A percentile compares a stretch with the other conserved stretches of the same genome.
Conservation (phyloP, 2,113 vertebrate species). For the Spilogale gracilis region DNA sequence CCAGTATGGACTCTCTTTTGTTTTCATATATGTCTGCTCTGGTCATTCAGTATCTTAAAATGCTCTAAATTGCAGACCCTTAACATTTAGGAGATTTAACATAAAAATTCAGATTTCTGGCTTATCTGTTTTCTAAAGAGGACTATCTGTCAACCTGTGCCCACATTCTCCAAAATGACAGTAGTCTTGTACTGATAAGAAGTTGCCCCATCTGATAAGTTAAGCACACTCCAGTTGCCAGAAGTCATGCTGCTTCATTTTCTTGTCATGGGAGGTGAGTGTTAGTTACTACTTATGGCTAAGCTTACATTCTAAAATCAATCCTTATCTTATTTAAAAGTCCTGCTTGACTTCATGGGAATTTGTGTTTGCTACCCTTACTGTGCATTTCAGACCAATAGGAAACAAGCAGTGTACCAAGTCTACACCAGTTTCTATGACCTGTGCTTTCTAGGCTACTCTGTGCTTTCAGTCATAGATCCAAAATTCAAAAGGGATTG, state of each 20-base stretch:
- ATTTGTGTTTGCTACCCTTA: background rate
- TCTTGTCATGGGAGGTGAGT: background rate
- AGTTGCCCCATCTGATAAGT: background rate
- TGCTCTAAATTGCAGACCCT: background rate
- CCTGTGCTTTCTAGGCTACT: background rate
- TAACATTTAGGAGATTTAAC: background rate
- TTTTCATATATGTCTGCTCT: background rate
- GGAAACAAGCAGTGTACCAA: background rate
- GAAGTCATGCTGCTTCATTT: background rate
- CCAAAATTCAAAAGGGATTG: background rate
- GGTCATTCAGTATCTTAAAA: background rate
- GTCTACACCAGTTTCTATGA: background rate
- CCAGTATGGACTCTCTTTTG: background rate
- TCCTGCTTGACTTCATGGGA: background rate
- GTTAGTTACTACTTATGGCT: background rate
- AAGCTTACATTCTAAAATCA: background rate
- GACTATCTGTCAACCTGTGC: background rate
- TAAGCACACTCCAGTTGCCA: background rate
- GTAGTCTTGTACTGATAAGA: background rate
- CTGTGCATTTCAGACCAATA: background rate
- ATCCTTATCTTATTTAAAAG: background rate
- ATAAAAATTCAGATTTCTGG: background rate
- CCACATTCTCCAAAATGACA: background rate
- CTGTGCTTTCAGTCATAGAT: background rate
- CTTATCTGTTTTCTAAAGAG: background rate